Conservation (phyloP, 2,888 invertebrate species). For the Lathronympha strigana region DNA sequence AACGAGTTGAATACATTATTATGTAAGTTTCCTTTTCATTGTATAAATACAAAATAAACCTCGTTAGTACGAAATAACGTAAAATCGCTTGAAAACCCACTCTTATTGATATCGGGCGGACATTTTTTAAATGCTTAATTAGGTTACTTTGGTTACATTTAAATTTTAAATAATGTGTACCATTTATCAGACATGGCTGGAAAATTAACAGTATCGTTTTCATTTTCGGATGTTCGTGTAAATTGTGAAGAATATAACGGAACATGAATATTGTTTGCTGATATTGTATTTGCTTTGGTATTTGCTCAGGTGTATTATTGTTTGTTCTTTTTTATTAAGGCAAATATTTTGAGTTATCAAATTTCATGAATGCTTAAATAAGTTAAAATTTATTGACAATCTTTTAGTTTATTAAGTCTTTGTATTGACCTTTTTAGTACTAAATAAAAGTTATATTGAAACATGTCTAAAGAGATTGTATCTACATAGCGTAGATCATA, state of each 20-base stretch:
- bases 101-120: constrained; percentile 31
- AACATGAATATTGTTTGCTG: background rate
- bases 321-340: background rate
- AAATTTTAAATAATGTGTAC: constrained; percentile 26
- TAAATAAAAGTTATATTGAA: too few relatives aligned
- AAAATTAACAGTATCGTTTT: constrained; percentile 6
- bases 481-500: too few relatives aligned
- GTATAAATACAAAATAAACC: constrained; percentile 42
- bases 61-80: constrained; percentile 39
- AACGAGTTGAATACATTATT: constrained; percentile 43
- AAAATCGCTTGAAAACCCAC: constrained; percentile 28
- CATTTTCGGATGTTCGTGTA: background rate
- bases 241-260: background rate
- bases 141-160: constrained; percentile 26
- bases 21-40: constrained; percentile 42
- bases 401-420: too few relatives aligned
- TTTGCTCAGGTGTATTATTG: background rate
- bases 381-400: too few relatives aligned
- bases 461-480: too few relatives aligned
- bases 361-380: too few relatives aligned
- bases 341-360: background rate
- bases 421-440: too few relatives aligned
- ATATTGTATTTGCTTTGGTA: background rate
- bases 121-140: constrained; percentile 38
- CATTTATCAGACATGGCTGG: constrained; percentile 20